A percentile compares a stretch with the other conserved stretches of the same genome.
Evolutionary conservation across 2,888 invertebrate species (phyloP).

Genomic region (Folsomia candida): DNA sequence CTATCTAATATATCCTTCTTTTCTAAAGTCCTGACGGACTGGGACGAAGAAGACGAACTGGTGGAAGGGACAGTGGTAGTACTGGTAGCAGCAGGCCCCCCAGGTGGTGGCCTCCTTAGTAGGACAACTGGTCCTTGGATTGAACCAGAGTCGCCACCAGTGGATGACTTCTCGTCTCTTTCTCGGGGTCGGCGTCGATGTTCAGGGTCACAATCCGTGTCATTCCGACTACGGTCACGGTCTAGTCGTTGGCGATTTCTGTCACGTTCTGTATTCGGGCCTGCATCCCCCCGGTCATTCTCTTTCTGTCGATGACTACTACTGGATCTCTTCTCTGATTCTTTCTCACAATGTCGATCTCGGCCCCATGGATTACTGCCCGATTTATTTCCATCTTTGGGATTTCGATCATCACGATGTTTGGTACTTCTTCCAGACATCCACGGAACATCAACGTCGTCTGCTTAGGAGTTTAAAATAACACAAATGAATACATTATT

Average conservation of each 20-base stretch:
- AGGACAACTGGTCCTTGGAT: conserved; percentile 34
- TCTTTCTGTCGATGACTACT: conserved; percentile 15
- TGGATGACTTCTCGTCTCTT: not conserved
- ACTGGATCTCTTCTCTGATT: not conserved
- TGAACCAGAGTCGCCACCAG: conserved; percentile 21
- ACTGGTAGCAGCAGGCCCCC: not conserved
- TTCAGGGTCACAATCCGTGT: too few species aligned
- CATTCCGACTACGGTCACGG: conserved; percentile 24
- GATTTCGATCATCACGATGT: too few species aligned
- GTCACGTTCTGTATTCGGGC: too few species aligned
- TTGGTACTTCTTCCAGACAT: too few species aligned
- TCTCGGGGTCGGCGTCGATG: conserved; percentile 22
- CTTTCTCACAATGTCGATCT: not conserved
- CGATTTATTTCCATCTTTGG: too few species aligned
- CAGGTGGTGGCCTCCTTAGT: conserved; percentile 34
- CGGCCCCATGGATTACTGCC: not conserved
- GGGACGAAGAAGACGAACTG: not conserved
- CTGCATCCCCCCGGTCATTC: too few species aligned
- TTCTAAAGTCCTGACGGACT: too few species aligned
- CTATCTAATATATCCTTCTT: too few species aligned
- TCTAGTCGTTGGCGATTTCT: conserved; percentile 25
- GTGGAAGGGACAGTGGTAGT: not conserved
- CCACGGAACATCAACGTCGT: too few species aligned
- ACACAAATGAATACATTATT: too few species aligned
- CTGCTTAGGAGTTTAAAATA: too few species aligned